Conservation (phyloP, 2,797 vertebrate genomes). For the Danio tinwini region DNA sequence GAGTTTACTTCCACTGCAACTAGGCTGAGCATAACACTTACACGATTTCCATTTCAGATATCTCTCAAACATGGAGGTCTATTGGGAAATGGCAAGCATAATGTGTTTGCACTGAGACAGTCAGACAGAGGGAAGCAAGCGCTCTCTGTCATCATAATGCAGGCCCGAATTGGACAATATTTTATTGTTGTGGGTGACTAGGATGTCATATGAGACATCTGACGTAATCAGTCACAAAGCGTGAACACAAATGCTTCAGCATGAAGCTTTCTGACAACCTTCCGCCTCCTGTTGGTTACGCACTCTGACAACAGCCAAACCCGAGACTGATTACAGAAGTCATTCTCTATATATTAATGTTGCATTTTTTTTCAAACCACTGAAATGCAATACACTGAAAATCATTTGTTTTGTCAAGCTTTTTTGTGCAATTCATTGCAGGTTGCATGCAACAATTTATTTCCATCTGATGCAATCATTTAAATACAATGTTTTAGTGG, state of each 20-base stretch:
- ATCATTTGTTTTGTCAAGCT: not conserved
- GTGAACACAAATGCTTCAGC: conserved; percentile 6
- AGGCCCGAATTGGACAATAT: conserved; percentile 37
- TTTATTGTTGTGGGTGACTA: conserved; percentile 44
- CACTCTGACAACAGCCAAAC: conserved; percentile 29
- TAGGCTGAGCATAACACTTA: conserved; percentile 10
- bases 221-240: conserved; percentile 43
- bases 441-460: not conserved
- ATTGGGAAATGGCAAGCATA: conserved; percentile 13
- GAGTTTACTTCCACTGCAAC: conserved; percentile 2
- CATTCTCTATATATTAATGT: conserved; percentile 22
- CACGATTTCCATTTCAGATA: conserved; percentile 28
- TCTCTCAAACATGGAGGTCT: conserved; percentile 17
- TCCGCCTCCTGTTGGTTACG: not conserved
- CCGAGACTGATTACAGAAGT: conserved; percentile 30
- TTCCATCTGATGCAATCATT: not conserved
- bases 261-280: conserved; percentile 12
- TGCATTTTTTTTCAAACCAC: conserved; percentile 22
- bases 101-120: conserved; percentile 14
- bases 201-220: conserved; percentile 35
- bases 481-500: not conserved
- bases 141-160: conserved; percentile 35
- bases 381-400: conserved; percentile 12
- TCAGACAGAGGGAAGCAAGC: not conserved
- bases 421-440: not conserved